Conservation (phyloP, 2,888 invertebrate genomes). For the Epinotia nisella region DNA sequence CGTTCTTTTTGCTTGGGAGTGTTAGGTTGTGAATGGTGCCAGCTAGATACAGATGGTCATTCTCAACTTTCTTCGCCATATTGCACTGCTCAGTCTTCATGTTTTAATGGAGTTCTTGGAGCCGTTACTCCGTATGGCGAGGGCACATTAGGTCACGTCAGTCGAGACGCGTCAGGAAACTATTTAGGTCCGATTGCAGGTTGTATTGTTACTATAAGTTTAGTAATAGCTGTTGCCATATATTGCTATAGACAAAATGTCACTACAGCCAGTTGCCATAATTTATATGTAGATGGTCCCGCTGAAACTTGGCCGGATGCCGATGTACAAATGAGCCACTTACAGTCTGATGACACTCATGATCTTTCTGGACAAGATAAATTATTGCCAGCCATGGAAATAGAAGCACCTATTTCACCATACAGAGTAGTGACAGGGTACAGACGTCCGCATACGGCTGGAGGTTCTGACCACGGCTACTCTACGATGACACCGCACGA, state of each 20-base stretch:
- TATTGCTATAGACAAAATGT: constrained; percentile 92
- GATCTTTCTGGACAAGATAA: constrained; percentile 88
- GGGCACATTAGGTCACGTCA: constrained; percentile 83
- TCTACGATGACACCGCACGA: constrained; percentile 97
- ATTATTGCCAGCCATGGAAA: constrained; percentile 84
- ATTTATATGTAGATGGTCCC: constrained; percentile 81
- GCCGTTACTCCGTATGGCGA: constrained; percentile 93
- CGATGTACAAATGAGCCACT: constrained; percentile 89
- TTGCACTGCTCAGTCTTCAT: constrained; percentile 91
- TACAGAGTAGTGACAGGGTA: constrained; percentile 94
- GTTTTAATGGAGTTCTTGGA: constrained; percentile 94
- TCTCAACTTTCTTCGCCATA: constrained; percentile 88
- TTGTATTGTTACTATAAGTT: constrained; percentile 91
- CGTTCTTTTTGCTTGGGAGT: constrained; percentile 89
- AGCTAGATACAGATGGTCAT: constrained; percentile 89
- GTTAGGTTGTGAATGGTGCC: constrained; percentile 97
- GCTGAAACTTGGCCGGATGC: constrained; percentile 82
- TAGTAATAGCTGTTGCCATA: constrained; percentile 92
- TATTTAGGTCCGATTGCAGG: constrained; percentile 94
- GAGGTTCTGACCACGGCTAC: constrained; percentile 97
- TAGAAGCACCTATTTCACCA: constrained; percentile 91
- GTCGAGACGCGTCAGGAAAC: constrained; percentile 78
- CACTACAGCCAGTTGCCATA: constrained; percentile 78
- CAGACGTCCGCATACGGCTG: constrained; percentile 89
- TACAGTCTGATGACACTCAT: constrained; percentile 88